Evolutionary conservation across 2,797 vertebrate species (phyloP).

Genomic region (Muraenolepis orangiensis): DNA sequence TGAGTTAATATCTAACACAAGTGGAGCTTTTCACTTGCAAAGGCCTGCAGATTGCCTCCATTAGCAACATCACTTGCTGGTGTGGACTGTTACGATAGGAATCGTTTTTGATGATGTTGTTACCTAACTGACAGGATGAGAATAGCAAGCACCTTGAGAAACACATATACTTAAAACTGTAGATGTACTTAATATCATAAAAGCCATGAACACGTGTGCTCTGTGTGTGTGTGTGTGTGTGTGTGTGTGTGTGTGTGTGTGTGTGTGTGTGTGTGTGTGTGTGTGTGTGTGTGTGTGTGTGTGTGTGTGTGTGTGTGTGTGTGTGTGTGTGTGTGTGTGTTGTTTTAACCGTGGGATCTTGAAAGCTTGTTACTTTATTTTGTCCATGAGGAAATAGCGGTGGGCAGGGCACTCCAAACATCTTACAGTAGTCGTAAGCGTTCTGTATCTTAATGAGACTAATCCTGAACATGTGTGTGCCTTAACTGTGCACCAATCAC

Average conservation of each 20-base stretch:
- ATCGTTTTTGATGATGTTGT: not conserved
- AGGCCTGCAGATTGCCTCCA: conserved; percentile 11
- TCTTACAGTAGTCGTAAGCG: conserved; percentile 22
- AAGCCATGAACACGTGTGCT: not conserved
- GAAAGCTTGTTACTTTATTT: not conserved
- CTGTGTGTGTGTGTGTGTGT: not conserved
- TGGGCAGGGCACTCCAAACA: conserved; percentile 19
- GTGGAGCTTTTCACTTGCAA: conserved; percentile 7
- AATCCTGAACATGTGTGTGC: conserved; percentile 48
- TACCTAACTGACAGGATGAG: not conserved
- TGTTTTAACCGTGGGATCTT: not conserved
- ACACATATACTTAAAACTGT: too few relatives aligned
- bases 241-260: not conserved
- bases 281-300: not conserved
- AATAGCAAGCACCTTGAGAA: not conserved
- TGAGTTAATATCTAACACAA: conserved; percentile 7
- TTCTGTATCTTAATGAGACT: conserved; percentile 30
- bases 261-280: not conserved
- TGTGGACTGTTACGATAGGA: not conserved
- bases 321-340: not conserved
- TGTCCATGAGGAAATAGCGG: conserved; percentile 28
- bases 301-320: not conserved
- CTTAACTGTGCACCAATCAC: conserved; percentile 34
- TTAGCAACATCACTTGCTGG: not conserved
- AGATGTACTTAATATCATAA: not conserved